Evolutionary conservation across 2,797 vertebrate genomes (phyloP), one percentile per base, ranked within the genome.

Genomic region (Discoglossus pictus): DNA sequence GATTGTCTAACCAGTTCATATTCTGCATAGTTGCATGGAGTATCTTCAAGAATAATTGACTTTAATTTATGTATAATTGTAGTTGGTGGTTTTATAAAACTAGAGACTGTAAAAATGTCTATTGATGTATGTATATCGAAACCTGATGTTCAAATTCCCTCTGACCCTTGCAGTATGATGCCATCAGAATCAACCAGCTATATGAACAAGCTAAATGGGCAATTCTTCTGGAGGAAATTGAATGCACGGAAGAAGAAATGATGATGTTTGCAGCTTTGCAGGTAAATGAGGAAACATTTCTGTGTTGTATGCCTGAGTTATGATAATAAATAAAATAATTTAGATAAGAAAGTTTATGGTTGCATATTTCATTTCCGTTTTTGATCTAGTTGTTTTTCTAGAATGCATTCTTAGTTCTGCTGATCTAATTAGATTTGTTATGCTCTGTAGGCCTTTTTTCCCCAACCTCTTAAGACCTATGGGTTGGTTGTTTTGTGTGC

Each of bases 201-300:
- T 99, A 96, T 3, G 97, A 99, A 70, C 97, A 99, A 83, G 87
- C 93, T 73, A 98, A 98, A 62, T 99, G 97, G 97, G 94, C 95
- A 12, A 98, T 99, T 75, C 92, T 99, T 68, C 88, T 99, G 80
- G 97, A 99, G 89, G 97, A 99, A 84, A 99, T 99, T 6, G 97
- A 99, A 77, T 99, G 97, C 85, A 99, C 97, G 0, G 97, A 99
- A 79, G 97, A 99, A 76, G 97, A 99, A 83, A 99, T 98, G 96
- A 99, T 99, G 97, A 99, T 99, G 97, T 99, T 99, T 72, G 97
- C 97, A 6, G 97, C 97, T 2, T 83, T 99, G 82, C 97, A 99
- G 95, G 97, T 99, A 86, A 74, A 78, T 25, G 7, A 12, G 1
- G 2, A 17, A 38, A 9, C 27, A 31, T 31, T 31, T 31, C 4